A percentile compares a stretch with the other conserved stretches of the same genome.
phyloP scores from a whole-genome alignment of 2,797 vertebrate species.

The Alcedo atthis region DNA sequence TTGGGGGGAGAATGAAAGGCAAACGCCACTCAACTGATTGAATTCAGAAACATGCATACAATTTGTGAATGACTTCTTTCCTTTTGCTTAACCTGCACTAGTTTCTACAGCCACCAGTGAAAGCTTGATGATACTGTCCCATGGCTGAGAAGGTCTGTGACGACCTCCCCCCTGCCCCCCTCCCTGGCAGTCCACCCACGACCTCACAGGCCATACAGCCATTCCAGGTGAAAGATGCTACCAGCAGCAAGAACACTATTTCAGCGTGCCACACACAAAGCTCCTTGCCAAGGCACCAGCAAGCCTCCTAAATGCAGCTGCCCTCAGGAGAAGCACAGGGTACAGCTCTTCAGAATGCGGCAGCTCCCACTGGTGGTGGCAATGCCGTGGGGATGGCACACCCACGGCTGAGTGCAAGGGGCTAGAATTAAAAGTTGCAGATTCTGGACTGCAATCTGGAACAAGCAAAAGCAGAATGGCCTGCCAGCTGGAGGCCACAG shows the following conservation, averaged over 20 bases:
- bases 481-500: neutral
- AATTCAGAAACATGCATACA: conserved; percentile 4
- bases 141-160: rapidly evolving
- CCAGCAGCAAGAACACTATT: neutral
- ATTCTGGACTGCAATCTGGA: neutral
- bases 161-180: rapidly evolving
- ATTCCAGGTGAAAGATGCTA: neutral
- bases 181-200: neutral
- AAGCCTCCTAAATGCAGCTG: rapidly evolving
- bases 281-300: neutral
- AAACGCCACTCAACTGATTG: neutral
- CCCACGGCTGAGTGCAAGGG: rapidly evolving
- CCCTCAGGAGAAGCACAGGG: rapidly evolving
- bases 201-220: rapidly evolving
- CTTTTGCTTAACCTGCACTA: neutral
- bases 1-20: conserved; percentile 12
- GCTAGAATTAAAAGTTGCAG: neutral
- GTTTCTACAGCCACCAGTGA: neutral
- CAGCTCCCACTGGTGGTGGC: neutral
- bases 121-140: neutral
- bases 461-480: neutral
- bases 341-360: neutral
- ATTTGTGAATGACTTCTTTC: conserved; percentile 29
- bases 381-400: neutral
- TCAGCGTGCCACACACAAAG: rapidly evolving